Conservation (phyloP, 2,797 vertebrate species). For the Morelia viridis region DNA sequence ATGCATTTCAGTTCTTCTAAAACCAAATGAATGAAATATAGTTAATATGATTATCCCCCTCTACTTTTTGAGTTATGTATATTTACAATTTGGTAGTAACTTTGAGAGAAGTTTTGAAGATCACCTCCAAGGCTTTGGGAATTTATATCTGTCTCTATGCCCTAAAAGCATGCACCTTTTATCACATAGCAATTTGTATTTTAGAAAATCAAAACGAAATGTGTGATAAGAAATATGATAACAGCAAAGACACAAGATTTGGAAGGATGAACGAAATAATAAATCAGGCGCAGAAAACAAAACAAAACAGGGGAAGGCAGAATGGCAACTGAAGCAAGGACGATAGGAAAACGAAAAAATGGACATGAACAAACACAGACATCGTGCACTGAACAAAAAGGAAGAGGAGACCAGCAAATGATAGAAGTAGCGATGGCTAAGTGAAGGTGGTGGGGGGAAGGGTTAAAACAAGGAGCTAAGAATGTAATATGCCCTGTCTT, state of each 20-base stretch:
- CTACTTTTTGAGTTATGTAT: background rate
- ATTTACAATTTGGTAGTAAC: background rate
- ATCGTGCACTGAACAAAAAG: background rate
- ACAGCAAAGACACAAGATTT: background rate
- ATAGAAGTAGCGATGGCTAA: constrained; percentile 26
- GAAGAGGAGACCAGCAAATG: constrained; percentile 38
- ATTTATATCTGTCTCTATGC: background rate
- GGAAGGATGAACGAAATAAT: background rate
- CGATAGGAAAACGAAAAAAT: background rate
- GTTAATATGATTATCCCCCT: background rate
- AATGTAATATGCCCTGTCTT: constrained; percentile 61
- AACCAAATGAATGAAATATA: background rate
- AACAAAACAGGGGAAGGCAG: background rate
- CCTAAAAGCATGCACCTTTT: background rate
- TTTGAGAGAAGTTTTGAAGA: background rate
- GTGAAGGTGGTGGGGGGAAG: constrained; percentile 21
- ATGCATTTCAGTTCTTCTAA: background rate
- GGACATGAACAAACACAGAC: background rate
- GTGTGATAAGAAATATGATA: background rate
- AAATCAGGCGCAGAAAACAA: background rate
- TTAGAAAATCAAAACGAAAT: background rate
- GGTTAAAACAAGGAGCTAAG: constrained; percentile 61
- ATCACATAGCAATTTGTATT: background rate
- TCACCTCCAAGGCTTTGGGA: background rate
- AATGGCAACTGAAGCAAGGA: background rate